phyloP scores from a whole-genome alignment of 2,113 vertebrate species.

The Rousettus leschenaultii region DNA sequence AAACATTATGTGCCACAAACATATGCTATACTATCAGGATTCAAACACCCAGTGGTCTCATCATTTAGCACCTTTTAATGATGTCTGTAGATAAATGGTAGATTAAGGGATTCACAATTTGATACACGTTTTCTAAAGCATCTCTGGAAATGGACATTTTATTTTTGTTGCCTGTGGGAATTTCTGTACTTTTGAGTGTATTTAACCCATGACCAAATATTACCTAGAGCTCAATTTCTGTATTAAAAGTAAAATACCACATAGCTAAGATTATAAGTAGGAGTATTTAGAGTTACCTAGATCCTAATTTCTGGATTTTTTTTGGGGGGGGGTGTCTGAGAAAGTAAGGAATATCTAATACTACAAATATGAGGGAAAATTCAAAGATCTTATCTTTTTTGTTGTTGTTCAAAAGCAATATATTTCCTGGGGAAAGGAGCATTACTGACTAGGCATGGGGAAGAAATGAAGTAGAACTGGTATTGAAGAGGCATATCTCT shows the following conservation, averaged over 20 bases:
- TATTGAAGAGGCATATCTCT: not conserved
- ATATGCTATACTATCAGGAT: not conserved
- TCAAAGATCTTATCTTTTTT: not conserved
- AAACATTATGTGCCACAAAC: not conserved
- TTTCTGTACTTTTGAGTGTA: not conserved
- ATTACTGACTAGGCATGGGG: not conserved
- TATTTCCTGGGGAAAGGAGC: not conserved
- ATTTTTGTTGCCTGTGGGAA: not conserved
- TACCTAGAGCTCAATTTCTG: constrained; percentile 5
- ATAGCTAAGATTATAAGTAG: constrained; percentile 31
- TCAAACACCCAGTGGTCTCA: not conserved
- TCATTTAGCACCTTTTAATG: not conserved
- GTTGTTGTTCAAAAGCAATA: not conserved
- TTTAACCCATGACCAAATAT: not conserved
- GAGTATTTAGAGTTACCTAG: not conserved
- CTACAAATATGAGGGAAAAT: constrained; percentile 9
- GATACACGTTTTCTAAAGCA: not conserved
- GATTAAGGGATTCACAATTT: not conserved
- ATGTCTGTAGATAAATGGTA: not conserved
- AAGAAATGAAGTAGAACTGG: constrained; percentile 11
- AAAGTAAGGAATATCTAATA: not conserved
- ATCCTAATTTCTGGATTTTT: not conserved
- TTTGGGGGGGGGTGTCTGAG: not conserved
- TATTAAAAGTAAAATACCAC: not conserved
- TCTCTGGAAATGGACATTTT: not conserved